These are phyloP conservation scores for Leptobrachium leishanense DNA, from an alignment of 2,113 vertebrate species.

Conservation along the genomic window DNA sequence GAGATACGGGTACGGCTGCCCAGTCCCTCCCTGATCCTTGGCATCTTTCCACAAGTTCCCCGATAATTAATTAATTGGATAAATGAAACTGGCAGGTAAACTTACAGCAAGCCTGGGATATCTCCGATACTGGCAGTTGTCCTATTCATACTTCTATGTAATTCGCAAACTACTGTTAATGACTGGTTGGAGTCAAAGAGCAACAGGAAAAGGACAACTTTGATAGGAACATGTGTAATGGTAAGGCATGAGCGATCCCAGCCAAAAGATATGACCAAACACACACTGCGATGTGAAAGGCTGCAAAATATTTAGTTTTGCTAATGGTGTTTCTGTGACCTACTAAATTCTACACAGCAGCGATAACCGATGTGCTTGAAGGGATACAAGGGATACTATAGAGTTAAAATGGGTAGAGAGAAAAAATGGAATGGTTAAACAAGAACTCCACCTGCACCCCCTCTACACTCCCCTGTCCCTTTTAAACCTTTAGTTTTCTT, in stretches of 20 bases:
- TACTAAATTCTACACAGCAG: too few relatives aligned
- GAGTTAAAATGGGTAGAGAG: too few relatives aligned
- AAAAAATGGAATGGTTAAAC: too few relatives aligned
- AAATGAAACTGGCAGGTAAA: constrained; percentile 44
- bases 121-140: constrained; percentile 40
- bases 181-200: not conserved
- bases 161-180: not conserved
- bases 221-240: not conserved
- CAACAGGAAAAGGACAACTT: constrained; percentile 2
- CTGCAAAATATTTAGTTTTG: not conserved
- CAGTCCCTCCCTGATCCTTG: constrained; percentile 37
- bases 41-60: constrained; percentile 21
- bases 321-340: too few relatives aligned
- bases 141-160: constrained; percentile 16
- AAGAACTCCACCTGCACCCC: too few relatives aligned
- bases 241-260: not conserved
- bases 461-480: too few relatives aligned
- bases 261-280: not conserved
- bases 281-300: not conserved
- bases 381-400: too few relatives aligned
- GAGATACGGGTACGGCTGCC: constrained; percentile 16
- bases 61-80: constrained; percentile 33
- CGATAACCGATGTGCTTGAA: too few relatives aligned
- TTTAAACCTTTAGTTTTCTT: too few relatives aligned
- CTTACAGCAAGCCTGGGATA: constrained; percentile 29